Evolutionary conservation across 1,140 invertebrate genomes (phyloP).

Genomic region (Phocides pigmalion): DNA sequence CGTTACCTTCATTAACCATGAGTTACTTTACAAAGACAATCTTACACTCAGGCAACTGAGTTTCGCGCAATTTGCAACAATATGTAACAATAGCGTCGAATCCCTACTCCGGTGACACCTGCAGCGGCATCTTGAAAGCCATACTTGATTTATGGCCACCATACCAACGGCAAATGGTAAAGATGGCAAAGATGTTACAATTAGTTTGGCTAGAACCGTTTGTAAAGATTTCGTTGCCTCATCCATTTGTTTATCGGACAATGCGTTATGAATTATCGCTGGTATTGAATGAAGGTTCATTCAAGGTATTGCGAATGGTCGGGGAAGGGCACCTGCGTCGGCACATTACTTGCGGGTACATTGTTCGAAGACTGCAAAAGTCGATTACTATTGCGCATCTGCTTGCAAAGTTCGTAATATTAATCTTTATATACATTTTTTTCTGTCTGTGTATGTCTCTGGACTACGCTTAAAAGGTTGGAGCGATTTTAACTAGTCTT

Average conservation of each 20-base stretch:
- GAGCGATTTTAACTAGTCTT: too few species aligned
- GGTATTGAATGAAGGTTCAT: neutral
- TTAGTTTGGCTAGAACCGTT: slow-evolving; percentile 10
- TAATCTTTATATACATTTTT: too few species aligned
- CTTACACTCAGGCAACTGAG: neutral
- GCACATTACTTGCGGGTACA: slow-evolving; percentile 3
- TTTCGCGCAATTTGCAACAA: slow-evolving; percentile 1
- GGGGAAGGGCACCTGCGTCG: neutral
- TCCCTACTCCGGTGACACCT: neutral
- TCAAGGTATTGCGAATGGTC: neutral
- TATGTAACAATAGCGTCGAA: neutral
- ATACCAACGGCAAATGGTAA: neutral
- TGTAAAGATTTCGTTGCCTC: neutral
- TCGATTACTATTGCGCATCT: neutral
- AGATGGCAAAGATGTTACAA: slow-evolving; percentile 9
- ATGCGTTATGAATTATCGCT: slow-evolving; percentile 1
- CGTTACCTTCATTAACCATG: neutral
- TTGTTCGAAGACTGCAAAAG: neutral
- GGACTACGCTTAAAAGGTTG: too few species aligned
- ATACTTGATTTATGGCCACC: slow-evolving; percentile 2
- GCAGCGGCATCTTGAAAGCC: slow-evolving; percentile 3
- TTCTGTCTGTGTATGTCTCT: too few species aligned
- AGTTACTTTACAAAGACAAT: neutral
- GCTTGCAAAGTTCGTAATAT: too few species aligned
- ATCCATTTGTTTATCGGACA: neutral